Conservation (phyloP, 1,140 invertebrate species). For the Macrostomum lignano region DNA sequence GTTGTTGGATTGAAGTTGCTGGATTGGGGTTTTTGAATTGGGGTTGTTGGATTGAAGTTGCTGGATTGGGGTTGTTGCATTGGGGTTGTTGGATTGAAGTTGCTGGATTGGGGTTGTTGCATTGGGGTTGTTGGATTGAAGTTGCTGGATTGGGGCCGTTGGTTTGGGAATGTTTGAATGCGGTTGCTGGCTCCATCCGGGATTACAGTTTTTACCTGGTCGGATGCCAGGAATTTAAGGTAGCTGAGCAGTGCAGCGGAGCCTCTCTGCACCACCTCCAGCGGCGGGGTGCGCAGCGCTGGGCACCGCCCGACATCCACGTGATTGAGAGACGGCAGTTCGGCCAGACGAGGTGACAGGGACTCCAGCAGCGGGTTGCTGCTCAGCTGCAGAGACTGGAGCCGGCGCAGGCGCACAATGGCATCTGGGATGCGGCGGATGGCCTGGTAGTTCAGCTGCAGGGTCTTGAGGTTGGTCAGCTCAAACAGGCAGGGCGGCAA, state of each 20-base stretch:
- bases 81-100: too few relatives aligned
- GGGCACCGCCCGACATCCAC: not conserved
- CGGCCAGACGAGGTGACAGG: not conserved
- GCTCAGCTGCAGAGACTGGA: constrained; percentile 11
- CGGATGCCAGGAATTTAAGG: constrained; percentile 15
- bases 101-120: too few relatives aligned
- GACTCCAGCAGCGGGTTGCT: constrained; percentile 12
- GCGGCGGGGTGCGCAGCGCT: constrained; percentile 17
- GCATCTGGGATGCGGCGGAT: constrained; percentile 11
- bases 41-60: too few relatives aligned
- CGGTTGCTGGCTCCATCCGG: too few relatives aligned
- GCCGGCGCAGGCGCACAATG: constrained; percentile 10
- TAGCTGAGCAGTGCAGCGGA: constrained; percentile 15
- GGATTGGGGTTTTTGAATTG: too few relatives aligned
- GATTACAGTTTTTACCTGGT: too few relatives aligned
- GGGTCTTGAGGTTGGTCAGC: constrained; percentile 10
- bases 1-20: too few relatives aligned
- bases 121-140: too few relatives aligned
- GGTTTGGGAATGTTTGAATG: too few relatives aligned
- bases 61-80: too few relatives aligned
- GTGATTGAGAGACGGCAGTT: not conserved
- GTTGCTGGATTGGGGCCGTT: too few relatives aligned
- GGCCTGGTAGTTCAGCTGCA: constrained; percentile 13
- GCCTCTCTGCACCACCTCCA: constrained; percentile 19
- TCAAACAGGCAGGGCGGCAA: constrained; percentile 11